A percentile compares a stretch with the other conserved stretches of the same genome.
These are phyloP conservation scores for Dasyurus viverrinus DNA, from an alignment of 2,113 vertebrate genomes.

Conservation along the genomic window DNA sequence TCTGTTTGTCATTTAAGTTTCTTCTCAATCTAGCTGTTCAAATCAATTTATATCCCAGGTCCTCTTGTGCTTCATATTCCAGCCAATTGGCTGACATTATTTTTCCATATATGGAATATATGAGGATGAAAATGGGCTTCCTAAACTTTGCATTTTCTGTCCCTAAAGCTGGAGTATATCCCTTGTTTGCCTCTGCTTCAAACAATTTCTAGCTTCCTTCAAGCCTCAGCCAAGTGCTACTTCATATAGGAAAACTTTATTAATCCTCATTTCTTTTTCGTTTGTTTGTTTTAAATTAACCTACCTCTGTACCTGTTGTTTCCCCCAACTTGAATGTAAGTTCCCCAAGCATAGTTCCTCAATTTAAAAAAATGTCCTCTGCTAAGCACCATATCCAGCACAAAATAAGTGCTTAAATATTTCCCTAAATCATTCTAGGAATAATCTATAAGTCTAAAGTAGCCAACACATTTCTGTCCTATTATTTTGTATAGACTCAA, in stretches of 20 bases:
- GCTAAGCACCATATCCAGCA: background rate
- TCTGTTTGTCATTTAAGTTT: background rate
- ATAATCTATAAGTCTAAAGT: background rate
- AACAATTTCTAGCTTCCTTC: background rate
- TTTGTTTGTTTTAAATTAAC: background rate
- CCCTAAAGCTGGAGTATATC: background rate
- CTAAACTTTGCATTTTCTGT: background rate
- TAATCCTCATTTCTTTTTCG: background rate
- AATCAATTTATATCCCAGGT: background rate
- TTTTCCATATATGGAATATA: background rate
- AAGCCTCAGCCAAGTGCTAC: background rate
- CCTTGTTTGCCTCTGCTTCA: background rate
- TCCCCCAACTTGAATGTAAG: background rate
- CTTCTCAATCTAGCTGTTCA: background rate
- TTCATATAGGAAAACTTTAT: background rate
- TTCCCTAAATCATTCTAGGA: background rate
- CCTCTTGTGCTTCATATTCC: background rate
- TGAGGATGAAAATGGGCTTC: background rate
- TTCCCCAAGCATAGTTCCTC: background rate
- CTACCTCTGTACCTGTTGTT: background rate
- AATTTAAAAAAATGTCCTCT: no score
- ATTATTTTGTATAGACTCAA: background rate
- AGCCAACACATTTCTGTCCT: background rate
- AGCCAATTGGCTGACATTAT: background rate
- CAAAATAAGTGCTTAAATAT: background rate